Evolutionary conservation across 2,797 vertebrate species (phyloP).

Genomic region (Streptopelia turtur): DNA sequence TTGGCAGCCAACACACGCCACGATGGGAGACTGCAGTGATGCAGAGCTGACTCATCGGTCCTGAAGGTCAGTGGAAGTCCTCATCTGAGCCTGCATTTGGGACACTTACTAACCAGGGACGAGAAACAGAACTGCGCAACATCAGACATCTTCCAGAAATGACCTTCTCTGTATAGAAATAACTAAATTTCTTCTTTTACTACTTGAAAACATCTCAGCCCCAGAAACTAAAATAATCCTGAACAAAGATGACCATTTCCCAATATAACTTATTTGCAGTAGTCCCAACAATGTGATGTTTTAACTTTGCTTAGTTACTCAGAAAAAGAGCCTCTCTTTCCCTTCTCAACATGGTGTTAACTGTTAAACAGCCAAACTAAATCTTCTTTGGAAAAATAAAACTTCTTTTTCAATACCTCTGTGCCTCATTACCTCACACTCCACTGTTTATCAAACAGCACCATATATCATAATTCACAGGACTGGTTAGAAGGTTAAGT

Average conservation of each 20-base stretch:
- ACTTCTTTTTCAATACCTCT: not conserved
- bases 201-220: not conserved
- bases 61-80: constrained; percentile 6
- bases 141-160: not conserved
- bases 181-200: not conserved
- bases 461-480: not conserved
- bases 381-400: not conserved
- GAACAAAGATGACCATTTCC: not conserved
- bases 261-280: not conserved
- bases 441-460: not conserved
- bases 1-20: not conserved
- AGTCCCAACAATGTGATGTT: not conserved
- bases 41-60: constrained; percentile 52
- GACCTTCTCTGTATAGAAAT: not conserved
- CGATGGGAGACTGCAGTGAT: not conserved
- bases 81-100: not conserved
- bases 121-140: accelerated
- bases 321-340: not conserved
- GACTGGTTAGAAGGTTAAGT: not conserved
- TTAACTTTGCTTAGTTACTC: not conserved
- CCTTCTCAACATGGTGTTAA: not conserved
- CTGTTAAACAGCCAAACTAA: not conserved
- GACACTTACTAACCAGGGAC: not conserved
- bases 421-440: not conserved
- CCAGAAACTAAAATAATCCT: not conserved